These are phyloP conservation scores for Turritopsis rubra DNA, from an alignment of 30 jellyfish, hydroid and myxozoan genomes.

Conservation along the genomic window DNA sequence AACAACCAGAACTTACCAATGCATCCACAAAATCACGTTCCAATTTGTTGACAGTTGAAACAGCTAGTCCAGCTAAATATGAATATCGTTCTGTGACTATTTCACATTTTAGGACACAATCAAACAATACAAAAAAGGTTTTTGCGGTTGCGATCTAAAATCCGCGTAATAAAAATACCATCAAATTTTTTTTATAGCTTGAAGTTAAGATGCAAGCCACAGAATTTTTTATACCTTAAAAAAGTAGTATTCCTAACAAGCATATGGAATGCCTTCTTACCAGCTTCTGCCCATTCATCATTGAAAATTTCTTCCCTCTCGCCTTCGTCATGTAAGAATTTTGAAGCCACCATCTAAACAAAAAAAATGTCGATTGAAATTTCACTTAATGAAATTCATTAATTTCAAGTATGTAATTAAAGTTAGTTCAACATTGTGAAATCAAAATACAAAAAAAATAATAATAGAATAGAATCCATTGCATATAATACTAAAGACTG, in stretches of 20 bases:
- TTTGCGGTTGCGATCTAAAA: too few species aligned
- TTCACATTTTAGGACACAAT: neutral
- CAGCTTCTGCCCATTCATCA: conserved; percentile 99
- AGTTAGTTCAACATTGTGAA: too few species aligned
- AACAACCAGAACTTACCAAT: conserved; percentile 41
- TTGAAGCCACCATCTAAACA: conserved; percentile 73
- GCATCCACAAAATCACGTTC: conserved; percentile 87
- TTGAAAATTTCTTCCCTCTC: conserved; percentile 84
- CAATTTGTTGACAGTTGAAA: conserved; percentile 68
- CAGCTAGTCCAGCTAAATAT: conserved; percentile 88
- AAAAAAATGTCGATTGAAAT: neutral
- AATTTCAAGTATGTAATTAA: too few species aligned
- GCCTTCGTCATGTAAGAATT: conserved; percentile 76
- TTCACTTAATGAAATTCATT: too few species aligned
- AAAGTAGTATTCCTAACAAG: neutral
- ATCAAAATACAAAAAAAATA: too few species aligned
- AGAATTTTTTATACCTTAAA: too few species aligned
- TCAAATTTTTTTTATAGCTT: too few species aligned
- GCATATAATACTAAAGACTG: too few species aligned
- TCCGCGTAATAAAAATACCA: too few species aligned
- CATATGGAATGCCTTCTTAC: conserved; percentile 23
- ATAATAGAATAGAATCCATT: too few species aligned
- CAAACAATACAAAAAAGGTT: too few species aligned
- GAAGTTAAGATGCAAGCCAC: too few species aligned
- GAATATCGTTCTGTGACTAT: neutral